Base-by-base conservation (phyloP, 2,888 invertebrate genomes). In the Melanostoma scalare region DNA sequence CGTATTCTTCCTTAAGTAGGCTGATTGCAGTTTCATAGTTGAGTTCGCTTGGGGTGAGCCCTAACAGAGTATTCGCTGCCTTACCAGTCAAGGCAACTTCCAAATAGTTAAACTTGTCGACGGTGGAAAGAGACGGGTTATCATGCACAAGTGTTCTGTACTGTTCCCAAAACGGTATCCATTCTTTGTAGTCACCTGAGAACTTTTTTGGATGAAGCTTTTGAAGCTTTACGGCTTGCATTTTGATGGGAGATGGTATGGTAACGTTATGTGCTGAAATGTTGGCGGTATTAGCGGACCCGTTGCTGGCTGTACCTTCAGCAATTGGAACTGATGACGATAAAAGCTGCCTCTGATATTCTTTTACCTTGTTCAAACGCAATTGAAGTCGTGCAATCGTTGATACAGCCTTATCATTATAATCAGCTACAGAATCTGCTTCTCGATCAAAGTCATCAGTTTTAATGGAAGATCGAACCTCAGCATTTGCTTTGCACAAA, bases 141-240 rank as follows among this genome's bases (percentile, higher is more conserved):
- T 71, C 63, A 72, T 68, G 60, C 10, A 71, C 63, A 8, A 58
- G 31, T 31, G 77, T 3, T 44, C 61, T 9, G 42, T 55, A 71
- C 36, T 77, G 55, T 30, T 61, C 63, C 71, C 71, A 77, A 48
- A 77, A 71, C 35, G 71, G 69, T 53, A 77, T 46, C 61, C 63
- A 77, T 44, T 69, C 69, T n/a, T 68, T 30, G 38, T 46, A 63
- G 10, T 73, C 46, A 8, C 35, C 63, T 31, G 58, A 63, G 46
- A 76, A 69, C 35, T 63, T 42, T 8, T 55, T 73, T 8, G 60
- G 42, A 31, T 31, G 60, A n/a, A 44, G 44, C 44, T 46, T 60
- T 46, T 60, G 42, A 31, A 60, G n/a, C 44, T 60, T 60, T n/a
- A 60, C 44, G 33, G 44, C 42, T 33, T 31, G 42, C 33, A 53